Evolutionary conservation across 1,140 invertebrate species (phyloP).

Genomic region (Cydia fagiglandana): DNA sequence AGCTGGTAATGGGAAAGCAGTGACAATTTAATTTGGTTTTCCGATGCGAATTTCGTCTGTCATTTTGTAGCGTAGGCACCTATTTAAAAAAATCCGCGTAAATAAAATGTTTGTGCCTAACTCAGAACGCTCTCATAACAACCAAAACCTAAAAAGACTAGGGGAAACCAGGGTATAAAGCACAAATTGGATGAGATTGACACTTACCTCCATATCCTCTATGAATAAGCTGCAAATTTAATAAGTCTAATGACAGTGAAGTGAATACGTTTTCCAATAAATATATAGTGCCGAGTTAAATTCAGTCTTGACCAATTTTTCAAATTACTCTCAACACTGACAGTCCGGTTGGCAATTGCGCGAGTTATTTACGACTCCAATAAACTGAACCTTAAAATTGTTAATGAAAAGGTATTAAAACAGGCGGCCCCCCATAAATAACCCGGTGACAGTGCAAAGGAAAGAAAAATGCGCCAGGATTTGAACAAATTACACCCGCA

Average conservation of each 20-base stretch:
- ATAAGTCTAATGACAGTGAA: too few relatives aligned
- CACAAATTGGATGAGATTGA: too few relatives aligned
- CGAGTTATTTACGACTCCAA: slow-evolving; percentile 76
- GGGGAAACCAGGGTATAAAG: too few relatives aligned
- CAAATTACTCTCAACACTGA: slow-evolving; percentile 57
- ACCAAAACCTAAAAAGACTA: too few relatives aligned
- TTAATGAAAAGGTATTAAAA: slow-evolving; percentile 79
- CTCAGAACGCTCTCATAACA: too few relatives aligned
- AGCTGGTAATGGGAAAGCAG: slow-evolving; percentile 48
- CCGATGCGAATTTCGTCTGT: slow-evolving; percentile 32
- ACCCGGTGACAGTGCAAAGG: slow-evolving; percentile 66
- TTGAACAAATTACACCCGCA: slow-evolving; percentile 67
- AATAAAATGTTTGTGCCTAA: too few relatives aligned
- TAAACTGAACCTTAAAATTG: slow-evolving; percentile 78
- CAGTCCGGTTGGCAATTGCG: slow-evolving; percentile 61
- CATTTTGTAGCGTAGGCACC: background rate
- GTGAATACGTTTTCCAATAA: background rate
- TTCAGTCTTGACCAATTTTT: slow-evolving; percentile 50
- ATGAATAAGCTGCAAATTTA: too few relatives aligned
- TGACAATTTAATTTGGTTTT: slow-evolving; percentile 52
- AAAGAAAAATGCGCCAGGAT: slow-evolving; percentile 72
- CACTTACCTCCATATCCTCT: too few relatives aligned
- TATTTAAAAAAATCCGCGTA: background rate
- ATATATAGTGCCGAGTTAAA: background rate
- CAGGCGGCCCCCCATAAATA: slow-evolving; percentile 71